Conservation (phyloP, 2,888 invertebrate genomes). For the Drosophila kanekoi region DNA sequence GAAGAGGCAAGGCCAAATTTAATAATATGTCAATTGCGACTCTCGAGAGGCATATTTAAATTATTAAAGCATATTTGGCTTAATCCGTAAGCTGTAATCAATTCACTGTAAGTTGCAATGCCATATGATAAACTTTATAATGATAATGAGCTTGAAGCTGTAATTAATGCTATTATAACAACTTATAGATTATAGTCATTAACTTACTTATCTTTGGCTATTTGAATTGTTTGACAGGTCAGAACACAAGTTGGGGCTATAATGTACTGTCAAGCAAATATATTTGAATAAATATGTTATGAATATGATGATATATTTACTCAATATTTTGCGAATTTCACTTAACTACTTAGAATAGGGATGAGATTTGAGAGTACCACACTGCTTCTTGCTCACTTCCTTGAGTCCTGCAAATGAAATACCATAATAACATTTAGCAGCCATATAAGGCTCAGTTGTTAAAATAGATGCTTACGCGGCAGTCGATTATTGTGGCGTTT, state of each 20-base stretch:
- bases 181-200: not conserved
- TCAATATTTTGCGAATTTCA: no score
- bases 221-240: no score
- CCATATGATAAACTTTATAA: not conserved
- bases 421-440: no score
- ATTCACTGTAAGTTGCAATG: not conserved
- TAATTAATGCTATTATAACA: not conserved
- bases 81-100: conserved; percentile 34
- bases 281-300: not conserved
- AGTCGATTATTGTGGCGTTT: conserved; percentile 35
- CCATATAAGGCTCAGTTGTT: not conserved
- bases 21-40: conserved; percentile 63
- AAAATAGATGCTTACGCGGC: conserved; percentile 33
- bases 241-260: no score
- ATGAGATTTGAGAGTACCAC: conserved; percentile 7
- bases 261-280: not conserved
- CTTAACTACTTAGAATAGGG: no score
- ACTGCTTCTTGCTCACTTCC: conserved; percentile 37
- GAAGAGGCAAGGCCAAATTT: conserved; percentile 43
- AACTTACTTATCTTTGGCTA: no score
- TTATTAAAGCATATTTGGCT: conserved; percentile 55
- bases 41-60: conserved; percentile 58
- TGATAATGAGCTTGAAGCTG: not conserved
- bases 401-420: conserved; percentile 38
- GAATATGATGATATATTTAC: not conserved